These are phyloP conservation scores for Hipparchia semele DNA, from an alignment of 2,888 invertebrate genomes.

Conservation along the genomic window DNA sequence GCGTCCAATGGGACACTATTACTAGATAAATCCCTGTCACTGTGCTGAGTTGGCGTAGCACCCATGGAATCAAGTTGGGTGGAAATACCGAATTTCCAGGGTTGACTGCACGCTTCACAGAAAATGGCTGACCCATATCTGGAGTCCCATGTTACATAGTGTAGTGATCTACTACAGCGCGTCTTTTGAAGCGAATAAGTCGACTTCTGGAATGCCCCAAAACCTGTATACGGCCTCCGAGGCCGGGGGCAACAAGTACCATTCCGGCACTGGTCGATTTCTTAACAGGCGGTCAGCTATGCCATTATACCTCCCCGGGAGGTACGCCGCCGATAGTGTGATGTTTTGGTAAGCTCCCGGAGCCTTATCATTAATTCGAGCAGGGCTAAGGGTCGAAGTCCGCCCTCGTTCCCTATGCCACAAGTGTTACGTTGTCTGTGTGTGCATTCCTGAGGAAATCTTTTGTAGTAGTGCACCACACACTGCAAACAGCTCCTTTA, in stretches of 20 bases:
- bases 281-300: too few species aligned
- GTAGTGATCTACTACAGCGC: not conserved
- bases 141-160: not conserved
- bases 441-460: not conserved
- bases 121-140: not conserved
- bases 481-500: not conserved
- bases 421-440: not conserved
- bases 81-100: not conserved
- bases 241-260: too few species aligned
- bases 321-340: not conserved
- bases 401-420: not conserved
- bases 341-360: not conserved
- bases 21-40: not conserved
- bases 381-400: not conserved
- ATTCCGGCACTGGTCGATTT: too few species aligned
- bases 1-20: not conserved
- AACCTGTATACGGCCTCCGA: too few species aligned
- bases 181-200: not conserved
- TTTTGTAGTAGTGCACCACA: not conserved
- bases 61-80: not conserved
- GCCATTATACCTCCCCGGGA: not conserved
- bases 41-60: not conserved
- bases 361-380: not conserved
- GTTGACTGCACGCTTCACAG: not conserved
- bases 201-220: not conserved